phyloP scores from a whole-genome alignment of 2,113 vertebrate species.

The Chroicocephalus ridibundus region DNA sequence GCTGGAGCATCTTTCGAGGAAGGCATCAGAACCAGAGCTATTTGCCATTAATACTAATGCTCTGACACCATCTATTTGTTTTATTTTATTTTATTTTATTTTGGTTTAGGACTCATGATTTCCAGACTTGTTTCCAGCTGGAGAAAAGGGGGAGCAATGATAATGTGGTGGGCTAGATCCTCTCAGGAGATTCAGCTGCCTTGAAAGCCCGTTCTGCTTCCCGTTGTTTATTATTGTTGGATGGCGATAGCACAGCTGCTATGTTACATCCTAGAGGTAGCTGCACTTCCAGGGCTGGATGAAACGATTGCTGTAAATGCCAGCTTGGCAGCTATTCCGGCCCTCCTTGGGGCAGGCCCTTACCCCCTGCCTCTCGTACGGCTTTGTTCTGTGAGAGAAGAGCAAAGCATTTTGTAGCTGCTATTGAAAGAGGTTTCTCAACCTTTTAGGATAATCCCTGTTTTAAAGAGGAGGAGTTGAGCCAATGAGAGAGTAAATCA shows the following conservation, averaged over 20 bases:
- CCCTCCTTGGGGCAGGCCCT: background rate
- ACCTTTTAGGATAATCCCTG: constrained; percentile 26
- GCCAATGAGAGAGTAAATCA: background rate
- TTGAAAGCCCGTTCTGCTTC: constrained; percentile 28
- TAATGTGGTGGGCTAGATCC: constrained; percentile 25
- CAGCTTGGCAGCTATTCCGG: constrained; percentile 32
- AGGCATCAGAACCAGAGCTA: background rate
- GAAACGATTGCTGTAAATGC: background rate
- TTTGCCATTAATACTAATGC: background rate
- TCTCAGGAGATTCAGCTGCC: constrained; percentile 35
- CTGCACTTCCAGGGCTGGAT: constrained; percentile 23
- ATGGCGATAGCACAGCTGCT: constrained; percentile 31
- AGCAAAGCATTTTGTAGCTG: constrained; percentile 31
- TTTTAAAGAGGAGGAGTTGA: constrained; percentile 6
- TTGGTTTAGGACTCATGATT: background rate
- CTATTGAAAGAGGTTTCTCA: constrained; percentile 30
- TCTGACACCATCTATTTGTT: background rate
- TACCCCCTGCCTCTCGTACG: background rate
- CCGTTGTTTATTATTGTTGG: constrained; percentile 50
- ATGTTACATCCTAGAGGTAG: constrained; percentile 40
- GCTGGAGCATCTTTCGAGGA: background rate
- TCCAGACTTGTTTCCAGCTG: constrained; percentile 32
- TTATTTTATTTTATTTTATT: background rate
- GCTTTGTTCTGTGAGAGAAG: constrained; percentile 28
- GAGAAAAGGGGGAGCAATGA: background rate